Conservation (phyloP, 2,888 invertebrate species). For the Neoitamus cyanurus region DNA sequence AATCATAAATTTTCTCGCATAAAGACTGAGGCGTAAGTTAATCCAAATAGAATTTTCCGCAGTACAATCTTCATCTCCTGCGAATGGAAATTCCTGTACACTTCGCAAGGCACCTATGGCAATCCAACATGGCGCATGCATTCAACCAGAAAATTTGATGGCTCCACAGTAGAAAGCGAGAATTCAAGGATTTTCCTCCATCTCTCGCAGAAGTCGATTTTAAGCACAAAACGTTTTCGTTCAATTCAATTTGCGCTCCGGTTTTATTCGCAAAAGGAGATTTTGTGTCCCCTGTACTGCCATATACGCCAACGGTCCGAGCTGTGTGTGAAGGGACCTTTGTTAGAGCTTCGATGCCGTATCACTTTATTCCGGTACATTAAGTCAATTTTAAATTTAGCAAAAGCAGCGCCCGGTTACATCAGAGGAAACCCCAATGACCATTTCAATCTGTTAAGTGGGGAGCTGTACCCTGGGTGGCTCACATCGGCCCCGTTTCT, state of each 20-base stretch:
- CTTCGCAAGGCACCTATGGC: not conserved
- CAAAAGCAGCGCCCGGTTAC: not conserved
- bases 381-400: slow-evolving; percentile 16
- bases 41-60: not conserved
- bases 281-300: not conserved
- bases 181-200: not conserved
- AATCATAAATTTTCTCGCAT: not conserved
- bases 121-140: not conserved
- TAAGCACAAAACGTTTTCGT: not conserved
- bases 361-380: slow-evolving; percentile 25
- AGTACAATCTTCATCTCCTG: not conserved
- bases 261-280: not conserved
- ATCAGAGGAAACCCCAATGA: not conserved
- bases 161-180: not conserved
- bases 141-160: not conserved
- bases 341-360: not conserved
- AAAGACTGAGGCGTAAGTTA: not conserved
- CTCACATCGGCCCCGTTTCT: not conserved
- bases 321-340: not conserved
- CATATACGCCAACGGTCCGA: not conserved
- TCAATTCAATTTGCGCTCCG: not conserved
- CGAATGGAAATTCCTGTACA: not conserved
- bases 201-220: not conserved
- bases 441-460: slow-evolving; percentile 2
- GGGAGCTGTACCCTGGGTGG: not conserved